Evolutionary conservation across 2,888 invertebrate species (phyloP).

Genomic region (Clunio marinus): DNA sequence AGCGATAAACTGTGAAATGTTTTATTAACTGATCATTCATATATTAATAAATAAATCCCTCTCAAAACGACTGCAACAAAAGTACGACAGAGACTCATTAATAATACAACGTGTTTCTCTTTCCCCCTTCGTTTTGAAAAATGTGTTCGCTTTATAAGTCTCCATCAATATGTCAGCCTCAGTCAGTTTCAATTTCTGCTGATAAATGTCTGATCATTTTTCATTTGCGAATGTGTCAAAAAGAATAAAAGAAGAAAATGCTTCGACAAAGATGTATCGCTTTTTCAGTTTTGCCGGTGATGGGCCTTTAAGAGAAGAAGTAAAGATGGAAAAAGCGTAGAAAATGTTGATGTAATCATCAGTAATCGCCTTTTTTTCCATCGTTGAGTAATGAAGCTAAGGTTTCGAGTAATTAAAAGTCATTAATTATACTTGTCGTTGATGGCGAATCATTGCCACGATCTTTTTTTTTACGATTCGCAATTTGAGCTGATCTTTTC

Average conservation of each 20-base stretch:
- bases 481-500: background rate
- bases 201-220: constrained; percentile 34
- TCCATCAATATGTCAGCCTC: constrained; percentile 35
- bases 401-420: background rate
- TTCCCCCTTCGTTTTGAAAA: constrained; percentile 10
- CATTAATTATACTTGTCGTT: background rate
- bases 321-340: background rate
- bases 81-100: constrained; percentile 18
- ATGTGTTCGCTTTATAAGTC: constrained; percentile 27
- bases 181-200: constrained; percentile 34
- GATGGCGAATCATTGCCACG: background rate
- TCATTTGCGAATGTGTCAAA: constrained; percentile 26
- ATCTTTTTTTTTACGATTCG: background rate
- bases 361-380: background rate
- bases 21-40: constrained; percentile 33
- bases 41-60: constrained; percentile 23
- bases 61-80: too few relatives aligned
- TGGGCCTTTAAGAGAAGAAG: background rate
- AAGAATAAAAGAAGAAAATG: background rate
- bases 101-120: constrained; percentile 13
- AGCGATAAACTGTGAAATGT: constrained; percentile 36
- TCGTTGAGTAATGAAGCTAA: background rate
- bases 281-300: background rate
- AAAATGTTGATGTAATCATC: constrained; percentile 4
- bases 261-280: constrained; percentile 15